A percentile compares a stretch with the other conserved stretches of the same genome.
Conservation (phyloP, 2,113 vertebrate genomes). For the Pelusios castaneus region DNA sequence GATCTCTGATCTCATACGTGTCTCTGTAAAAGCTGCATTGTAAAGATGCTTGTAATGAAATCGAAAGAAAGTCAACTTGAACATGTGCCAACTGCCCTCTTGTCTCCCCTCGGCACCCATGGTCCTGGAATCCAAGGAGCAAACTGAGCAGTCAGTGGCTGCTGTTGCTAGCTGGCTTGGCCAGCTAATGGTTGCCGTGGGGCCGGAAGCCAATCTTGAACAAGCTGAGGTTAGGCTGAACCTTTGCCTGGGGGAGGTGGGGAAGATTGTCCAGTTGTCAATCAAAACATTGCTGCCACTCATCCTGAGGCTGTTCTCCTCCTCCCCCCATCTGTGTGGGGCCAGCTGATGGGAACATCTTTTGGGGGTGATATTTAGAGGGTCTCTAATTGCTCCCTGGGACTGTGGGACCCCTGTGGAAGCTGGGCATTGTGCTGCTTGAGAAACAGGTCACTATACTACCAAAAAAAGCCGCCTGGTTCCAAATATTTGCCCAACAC, state of each 20-base stretch:
- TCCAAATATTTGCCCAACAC: not conserved
- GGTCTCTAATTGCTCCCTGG: not conserved
- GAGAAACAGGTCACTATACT: not conserved
- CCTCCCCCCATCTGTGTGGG: not conserved
- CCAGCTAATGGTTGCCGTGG: not conserved
- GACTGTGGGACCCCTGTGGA: not conserved
- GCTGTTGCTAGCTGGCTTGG: not conserved
- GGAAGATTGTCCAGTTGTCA: not conserved
- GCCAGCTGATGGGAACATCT: not conserved
- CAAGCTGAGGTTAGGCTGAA: not conserved
- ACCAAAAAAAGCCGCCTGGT: not conserved
- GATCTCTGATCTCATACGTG: not conserved
- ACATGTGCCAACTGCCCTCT: rapidly evolving
- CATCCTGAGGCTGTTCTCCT: not conserved
- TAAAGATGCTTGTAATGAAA: not conserved
- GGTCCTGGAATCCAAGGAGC: not conserved
- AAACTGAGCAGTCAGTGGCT: not conserved
- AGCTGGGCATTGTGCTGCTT: not conserved
- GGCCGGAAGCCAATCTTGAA: not conserved
- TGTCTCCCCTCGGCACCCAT: not conserved
- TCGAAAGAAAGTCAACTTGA: not conserved
- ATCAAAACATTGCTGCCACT: not conserved
- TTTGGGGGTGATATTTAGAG: not conserved
- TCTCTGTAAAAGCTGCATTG: not conserved
- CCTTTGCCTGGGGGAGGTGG: not conserved